A percentile compares a stretch with the other conserved stretches of the same genome.
Conservation (phyloP, 2,888 invertebrate species). For the Nemotelus nigrinus region DNA sequence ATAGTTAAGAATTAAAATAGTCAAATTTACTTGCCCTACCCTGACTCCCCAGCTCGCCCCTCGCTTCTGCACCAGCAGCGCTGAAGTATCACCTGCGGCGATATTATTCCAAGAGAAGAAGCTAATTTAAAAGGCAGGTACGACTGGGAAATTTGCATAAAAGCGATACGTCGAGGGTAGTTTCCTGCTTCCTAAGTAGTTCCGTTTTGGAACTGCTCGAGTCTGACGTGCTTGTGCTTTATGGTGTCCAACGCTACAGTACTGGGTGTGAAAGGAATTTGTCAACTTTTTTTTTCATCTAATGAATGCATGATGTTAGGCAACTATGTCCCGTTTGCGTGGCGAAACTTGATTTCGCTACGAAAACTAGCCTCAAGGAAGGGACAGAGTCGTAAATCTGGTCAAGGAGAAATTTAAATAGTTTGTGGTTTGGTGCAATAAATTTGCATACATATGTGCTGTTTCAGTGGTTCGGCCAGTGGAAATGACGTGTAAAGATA, state of each 20-base stretch:
- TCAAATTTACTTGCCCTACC: background rate
- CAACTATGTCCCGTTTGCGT: conserved; percentile 22
- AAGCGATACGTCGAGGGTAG: conserved; percentile 21
- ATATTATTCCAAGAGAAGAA: background rate
- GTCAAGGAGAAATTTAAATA: conserved; percentile 16
- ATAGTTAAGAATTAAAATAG: conserved; percentile 9
- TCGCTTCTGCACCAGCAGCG: background rate
- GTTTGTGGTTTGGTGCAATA: too few species aligned
- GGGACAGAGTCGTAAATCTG: background rate
- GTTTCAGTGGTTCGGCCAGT: too few species aligned
- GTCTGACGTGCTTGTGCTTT: background rate
- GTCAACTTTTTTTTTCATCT: conserved; percentile 31
- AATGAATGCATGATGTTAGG: conserved; percentile 20
- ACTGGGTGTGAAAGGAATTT: conserved; percentile 42
- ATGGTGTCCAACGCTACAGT: conserved; percentile 21
- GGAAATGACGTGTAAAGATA: too few species aligned
- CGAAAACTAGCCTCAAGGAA: background rate
- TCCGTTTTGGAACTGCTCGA: background rate
- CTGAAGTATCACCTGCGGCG: background rate
- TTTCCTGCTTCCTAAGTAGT: conserved; percentile 31
- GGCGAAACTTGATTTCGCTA: background rate
- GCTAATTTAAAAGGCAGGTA: conserved; percentile 13
- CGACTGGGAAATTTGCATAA: conserved; percentile 28
- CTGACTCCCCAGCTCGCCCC: background rate
- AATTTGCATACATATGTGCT: too few species aligned